These are phyloP conservation scores for Acanthornis magna DNA, from an alignment of 2,797 vertebrate genomes.

Conservation along the genomic window DNA sequence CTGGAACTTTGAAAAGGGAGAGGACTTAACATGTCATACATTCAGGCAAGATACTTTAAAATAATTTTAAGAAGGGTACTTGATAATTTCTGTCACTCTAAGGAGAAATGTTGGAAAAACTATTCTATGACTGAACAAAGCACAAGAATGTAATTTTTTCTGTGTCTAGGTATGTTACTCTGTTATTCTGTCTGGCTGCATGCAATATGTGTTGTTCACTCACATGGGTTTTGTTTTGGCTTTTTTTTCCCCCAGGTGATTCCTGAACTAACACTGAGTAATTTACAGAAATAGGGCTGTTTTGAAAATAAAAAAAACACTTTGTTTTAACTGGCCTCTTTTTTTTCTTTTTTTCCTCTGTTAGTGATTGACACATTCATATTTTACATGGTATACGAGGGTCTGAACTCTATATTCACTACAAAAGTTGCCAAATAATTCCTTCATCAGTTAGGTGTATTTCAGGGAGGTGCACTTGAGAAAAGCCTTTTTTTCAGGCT, in stretches of 20 bases:
- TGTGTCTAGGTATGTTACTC: neutral
- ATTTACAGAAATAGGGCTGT: neutral
- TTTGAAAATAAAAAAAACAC: neutral
- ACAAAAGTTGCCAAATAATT: neutral
- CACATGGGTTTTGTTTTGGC: neutral
- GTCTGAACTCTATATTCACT: neutral
- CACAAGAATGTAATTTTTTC: neutral
- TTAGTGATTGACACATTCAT: neutral
- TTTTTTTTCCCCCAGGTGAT: neutral
- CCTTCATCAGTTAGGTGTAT: neutral
- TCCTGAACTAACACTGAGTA: neutral
- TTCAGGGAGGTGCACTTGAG: neutral
- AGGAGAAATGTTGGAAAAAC: neutral
- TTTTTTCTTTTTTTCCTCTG: neutral
- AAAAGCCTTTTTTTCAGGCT: neutral
- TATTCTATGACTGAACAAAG: neutral
- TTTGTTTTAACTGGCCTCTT: neutral
- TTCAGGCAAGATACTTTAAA: neutral
- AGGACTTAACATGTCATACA: neutral
- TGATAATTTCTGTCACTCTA: neutral
- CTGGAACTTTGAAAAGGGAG: neutral
- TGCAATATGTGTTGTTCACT: neutral
- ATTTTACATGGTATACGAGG: neutral
- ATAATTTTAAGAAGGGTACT: neutral
- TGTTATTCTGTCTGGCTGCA: neutral